These are phyloP conservation scores for Littorina saxatilis DNA, from an alignment of 1,140 invertebrate genomes.

Conservation along the genomic window DNA sequence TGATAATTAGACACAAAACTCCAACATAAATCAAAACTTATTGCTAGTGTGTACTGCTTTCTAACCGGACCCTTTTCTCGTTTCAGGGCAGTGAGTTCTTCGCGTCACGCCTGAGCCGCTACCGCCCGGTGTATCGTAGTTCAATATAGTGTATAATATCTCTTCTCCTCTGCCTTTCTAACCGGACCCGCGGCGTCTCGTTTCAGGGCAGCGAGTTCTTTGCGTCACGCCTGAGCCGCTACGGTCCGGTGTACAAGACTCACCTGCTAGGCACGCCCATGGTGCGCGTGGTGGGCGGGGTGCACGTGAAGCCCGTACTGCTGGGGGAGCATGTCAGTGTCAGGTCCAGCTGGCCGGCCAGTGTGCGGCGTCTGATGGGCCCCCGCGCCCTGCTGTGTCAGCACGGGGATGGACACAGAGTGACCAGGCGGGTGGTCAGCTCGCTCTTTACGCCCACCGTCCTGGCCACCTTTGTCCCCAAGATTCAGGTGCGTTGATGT, in stretches of 20 bases:
- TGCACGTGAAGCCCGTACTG: conserved; percentile 55
- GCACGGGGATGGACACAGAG: conserved; percentile 44
- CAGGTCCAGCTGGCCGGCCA: conserved; percentile 43
- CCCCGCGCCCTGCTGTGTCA: conserved; percentile 39
- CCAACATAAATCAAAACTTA: no score
- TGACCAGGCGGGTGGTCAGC: conserved; percentile 44
- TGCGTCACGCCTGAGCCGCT: conserved; percentile 31
- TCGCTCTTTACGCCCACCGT: conserved; percentile 41
- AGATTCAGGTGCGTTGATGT: conserved; percentile 19
- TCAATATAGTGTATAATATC: no score
- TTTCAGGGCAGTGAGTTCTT: conserved; percentile 49
- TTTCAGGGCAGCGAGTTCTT: conserved; percentile 49
- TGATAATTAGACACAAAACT: no score
- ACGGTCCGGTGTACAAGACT: conserved; percentile 64
- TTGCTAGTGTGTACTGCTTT: no score
- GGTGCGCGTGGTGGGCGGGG: conserved; percentile 56
- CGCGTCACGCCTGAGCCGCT: conserved; percentile 32
- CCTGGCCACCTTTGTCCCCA: conserved; percentile 34
- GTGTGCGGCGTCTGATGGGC: conserved; percentile 50
- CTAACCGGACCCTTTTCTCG: no score
- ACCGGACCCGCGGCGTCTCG: no score
- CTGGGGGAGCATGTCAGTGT: conserved; percentile 54
- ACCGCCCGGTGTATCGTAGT: conserved; percentile 64
- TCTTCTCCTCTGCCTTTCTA: no score
- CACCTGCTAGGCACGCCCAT: conserved; percentile 59